Conservation (phyloP, 2,113 vertebrate genomes). For the Lonchura striata region DNA sequence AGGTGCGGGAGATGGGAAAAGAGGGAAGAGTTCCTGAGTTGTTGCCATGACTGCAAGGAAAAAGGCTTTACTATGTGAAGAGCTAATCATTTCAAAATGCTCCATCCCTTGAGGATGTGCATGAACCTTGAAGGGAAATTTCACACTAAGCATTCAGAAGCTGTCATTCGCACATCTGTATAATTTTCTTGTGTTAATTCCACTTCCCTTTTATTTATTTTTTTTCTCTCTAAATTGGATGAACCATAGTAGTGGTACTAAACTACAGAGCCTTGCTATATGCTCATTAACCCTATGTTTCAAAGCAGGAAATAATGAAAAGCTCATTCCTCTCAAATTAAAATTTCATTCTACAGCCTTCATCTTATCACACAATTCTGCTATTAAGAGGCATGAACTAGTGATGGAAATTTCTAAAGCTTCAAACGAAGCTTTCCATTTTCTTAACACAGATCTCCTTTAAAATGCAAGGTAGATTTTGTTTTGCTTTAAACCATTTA, state of each 20-base stretch:
- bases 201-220: constrained; percentile 18
- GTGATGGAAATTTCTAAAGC: background rate
- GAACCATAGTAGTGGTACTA: background rate
- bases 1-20: constrained; percentile 15
- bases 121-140: constrained; percentile 51
- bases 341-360: constrained; percentile 9
- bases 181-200: constrained; percentile 46
- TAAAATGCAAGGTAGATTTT: constrained; percentile 5
- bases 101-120: constrained; percentile 55
- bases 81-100: constrained; percentile 58
- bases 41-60: constrained; percentile 76
- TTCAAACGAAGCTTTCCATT: background rate
- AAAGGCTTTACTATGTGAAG: constrained; percentile 46
- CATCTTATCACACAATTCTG: constrained; percentile 11
- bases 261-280: background rate
- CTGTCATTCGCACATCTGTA: constrained; percentile 28
- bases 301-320: constrained; percentile 36
- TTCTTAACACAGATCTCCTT: background rate
- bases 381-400: background rate
- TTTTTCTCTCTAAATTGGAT: constrained; percentile 28
- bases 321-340: background rate
- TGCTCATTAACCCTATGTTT: constrained; percentile 18
- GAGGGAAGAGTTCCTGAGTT: constrained; percentile 34
- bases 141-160: constrained; percentile 53
- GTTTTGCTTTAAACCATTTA: constrained; percentile 6